Percentiles rank a stretch among this genome's conserved stretches.
Evolutionary conservation across 2,113 vertebrate species (phyloP).

Genomic region (Rhinolophus sinicus): DNA sequence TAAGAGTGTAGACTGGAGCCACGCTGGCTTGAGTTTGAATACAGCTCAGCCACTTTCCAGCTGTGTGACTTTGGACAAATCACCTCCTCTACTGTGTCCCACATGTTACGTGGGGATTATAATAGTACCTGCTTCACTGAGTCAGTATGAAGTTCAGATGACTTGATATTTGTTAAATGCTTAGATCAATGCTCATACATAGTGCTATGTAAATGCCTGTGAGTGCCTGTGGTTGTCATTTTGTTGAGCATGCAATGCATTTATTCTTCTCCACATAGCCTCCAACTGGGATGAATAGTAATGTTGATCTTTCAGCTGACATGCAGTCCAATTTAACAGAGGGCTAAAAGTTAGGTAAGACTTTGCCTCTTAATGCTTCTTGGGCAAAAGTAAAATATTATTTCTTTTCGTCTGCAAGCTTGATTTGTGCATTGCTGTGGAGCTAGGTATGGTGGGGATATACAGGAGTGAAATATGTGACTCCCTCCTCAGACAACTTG

Average conservation of each 20-base stretch:
- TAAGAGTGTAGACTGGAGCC: neutral
- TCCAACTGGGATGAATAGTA: neutral
- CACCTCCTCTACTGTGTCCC: neutral
- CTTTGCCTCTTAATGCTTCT: neutral
- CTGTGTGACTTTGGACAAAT: neutral
- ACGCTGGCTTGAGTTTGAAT: neutral
- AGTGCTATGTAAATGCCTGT: neutral
- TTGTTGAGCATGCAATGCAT: neutral
- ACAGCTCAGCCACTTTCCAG: neutral
- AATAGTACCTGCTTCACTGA: accelerated
- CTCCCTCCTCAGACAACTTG: neutral
- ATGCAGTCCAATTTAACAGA: neutral
- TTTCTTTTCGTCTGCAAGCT: neutral
- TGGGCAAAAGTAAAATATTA: neutral
- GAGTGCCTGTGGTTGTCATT: neutral
- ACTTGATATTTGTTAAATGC: neutral
- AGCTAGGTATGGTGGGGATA: neutral
- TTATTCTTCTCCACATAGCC: neutral
- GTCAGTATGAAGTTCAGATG: neutral
- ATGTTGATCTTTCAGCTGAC: neutral
- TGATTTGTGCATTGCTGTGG: neutral
- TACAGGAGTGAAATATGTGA: neutral
- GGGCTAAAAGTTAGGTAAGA: neutral
- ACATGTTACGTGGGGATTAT: neutral
- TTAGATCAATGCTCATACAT: neutral